Base-by-base conservation (phyloP, 2,888 invertebrate genomes). In the Dysmachus trigonus region DNA sequence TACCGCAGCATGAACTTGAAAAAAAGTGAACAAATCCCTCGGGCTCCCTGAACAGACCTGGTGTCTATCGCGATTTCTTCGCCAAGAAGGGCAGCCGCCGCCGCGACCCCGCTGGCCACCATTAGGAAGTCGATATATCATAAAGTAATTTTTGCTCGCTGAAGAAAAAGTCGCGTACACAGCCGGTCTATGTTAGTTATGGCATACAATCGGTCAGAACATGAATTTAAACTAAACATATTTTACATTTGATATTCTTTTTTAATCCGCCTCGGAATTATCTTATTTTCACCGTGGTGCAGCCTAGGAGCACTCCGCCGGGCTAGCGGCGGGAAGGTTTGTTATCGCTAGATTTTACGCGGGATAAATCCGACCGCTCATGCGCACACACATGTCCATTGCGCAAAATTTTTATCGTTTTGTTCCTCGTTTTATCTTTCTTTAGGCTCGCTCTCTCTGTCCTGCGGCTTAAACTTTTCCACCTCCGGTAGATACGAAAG, bases 151-250 rank as follows among this genome's bases (percentile, higher is more conserved):
- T 81, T 81, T 81, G 81, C 81, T 53, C 33, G 53, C 81, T 62
- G 81, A 53, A 62, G 81, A 81, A 81, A 81, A 81, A 81, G 81
- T 81, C 81, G 38, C 83, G 72, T 83, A 83, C 83, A 83, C 41
- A 71, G 38, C 72, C 85, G 53, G 76, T 22, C 71, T 27, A 87
- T 76, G 87, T 87, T 87, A 87, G 85, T 87, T 87, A 87, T 87
- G 87, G 87, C 71, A 86, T 83, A 85, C 77, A 83, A 86, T 86
- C 77, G 73, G 76, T 82, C 85, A 77, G 77, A 87, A 87, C 87
- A 87, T 87, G 87, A 87, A 85, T 87, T 87, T 83, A 71, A 86
- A 84, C 82, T 79, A 83, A 81, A 87, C 87, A 87, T 87, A 87
- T 85, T 87, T 87, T 86, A 72, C 85, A 85, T 62, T 83, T 83